Evolutionary conservation across 2,113 vertebrate species (phyloP).

Genomic region (Anoplopoma fimbria): DNA sequence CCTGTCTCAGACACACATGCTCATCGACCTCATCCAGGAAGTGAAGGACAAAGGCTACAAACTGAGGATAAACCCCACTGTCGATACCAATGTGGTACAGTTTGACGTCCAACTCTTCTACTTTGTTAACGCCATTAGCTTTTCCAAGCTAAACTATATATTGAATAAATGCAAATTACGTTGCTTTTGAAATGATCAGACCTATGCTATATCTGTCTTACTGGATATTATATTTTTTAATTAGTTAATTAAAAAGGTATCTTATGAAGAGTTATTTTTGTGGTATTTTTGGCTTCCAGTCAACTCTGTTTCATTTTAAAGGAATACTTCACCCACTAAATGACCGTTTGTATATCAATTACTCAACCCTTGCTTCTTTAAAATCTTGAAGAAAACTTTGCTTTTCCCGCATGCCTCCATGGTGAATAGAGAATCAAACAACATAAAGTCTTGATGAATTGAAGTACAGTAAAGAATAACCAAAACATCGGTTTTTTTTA

Average conservation of each 20-base stretch:
- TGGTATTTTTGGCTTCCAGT: too few relatives aligned
- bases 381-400: too few relatives aligned
- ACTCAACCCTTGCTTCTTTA: background rate
- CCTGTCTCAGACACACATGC: conserved; percentile 93
- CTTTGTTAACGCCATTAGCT: background rate
- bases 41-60: conserved; percentile 95
- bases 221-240: too few relatives aligned
- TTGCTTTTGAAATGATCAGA: conserved; percentile 2
- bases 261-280: too few relatives aligned
- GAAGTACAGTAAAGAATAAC: background rate
- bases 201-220: background rate
- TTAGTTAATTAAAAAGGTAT: background rate
- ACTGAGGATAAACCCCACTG: conserved; percentile 89
- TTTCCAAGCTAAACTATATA: background rate
- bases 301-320: background rate
- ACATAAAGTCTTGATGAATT: background rate
- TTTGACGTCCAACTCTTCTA: background rate
- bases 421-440: background rate
- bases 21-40: conserved; percentile 93
- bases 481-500: background rate
- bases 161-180: background rate
- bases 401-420: background rate
- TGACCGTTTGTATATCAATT: background rate
- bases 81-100: conserved; percentile 89
- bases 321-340: background rate